phyloP scores from a whole-genome alignment of 2,113 vertebrate genomes.

The Pangasianodon gigas region DNA sequence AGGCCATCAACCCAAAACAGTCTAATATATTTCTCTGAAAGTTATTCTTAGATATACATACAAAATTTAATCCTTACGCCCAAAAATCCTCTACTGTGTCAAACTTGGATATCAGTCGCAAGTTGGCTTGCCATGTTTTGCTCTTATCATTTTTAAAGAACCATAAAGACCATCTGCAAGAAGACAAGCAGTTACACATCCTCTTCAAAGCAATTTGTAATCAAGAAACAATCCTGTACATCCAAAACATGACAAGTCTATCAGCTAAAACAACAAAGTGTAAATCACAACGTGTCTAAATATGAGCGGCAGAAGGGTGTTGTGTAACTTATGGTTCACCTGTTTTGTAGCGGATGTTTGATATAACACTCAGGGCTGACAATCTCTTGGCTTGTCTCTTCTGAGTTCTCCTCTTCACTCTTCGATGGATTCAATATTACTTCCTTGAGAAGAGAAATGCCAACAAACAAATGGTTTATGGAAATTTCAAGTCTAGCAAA shows the following conservation, averaged over 20 bases:
- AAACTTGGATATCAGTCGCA: constrained; percentile 96
- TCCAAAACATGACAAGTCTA: neutral
- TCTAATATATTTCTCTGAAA: neutral
- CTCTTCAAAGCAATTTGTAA: neutral
- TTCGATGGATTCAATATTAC: constrained; percentile 79
- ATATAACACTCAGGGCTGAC: constrained; percentile 93
- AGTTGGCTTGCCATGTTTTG: constrained; percentile 99
- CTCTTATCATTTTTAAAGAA: constrained; percentile 99
- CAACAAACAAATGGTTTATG: neutral
- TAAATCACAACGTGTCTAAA: neutral
- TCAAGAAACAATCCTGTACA: neutral
- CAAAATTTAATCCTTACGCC: constrained; percentile 85
- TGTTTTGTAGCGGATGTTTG: constrained; percentile 98
- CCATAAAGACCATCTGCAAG: constrained; percentile 95
- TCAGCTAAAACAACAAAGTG: neutral
- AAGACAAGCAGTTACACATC: constrained; percentile 26
- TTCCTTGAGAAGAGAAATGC: constrained; percentile 74
- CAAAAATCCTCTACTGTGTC: constrained; percentile 99
- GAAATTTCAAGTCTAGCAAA: neutral
- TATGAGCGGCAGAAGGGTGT: neutral
- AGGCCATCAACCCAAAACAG: neutral
- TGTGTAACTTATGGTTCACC: constrained; percentile 65
- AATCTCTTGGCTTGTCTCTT: constrained; percentile 85
- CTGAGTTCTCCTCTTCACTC: constrained; percentile 85
- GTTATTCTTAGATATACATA: neutral